Evolutionary conservation across 2,797 vertebrate genomes (phyloP).

Genomic region (Halcyon smyrnensis): DNA sequence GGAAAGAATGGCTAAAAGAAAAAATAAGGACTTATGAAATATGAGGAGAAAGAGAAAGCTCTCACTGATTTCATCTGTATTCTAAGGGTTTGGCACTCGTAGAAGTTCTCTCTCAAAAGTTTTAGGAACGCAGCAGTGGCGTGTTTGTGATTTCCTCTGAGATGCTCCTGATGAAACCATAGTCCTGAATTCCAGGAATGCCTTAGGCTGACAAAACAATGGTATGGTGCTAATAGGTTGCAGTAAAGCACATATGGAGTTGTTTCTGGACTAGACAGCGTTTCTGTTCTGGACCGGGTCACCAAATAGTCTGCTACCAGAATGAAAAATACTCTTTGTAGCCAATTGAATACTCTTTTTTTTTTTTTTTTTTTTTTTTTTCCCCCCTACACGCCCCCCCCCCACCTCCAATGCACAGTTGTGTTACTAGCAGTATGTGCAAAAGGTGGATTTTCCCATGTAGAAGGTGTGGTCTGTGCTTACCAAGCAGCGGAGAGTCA

Average conservation of each 20-base stretch:
- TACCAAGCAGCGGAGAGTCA: neutral
- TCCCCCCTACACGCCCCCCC: too few relatives aligned
- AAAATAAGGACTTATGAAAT: neutral
- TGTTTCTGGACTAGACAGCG: neutral
- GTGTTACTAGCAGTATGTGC: neutral
- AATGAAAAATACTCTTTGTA: neutral
- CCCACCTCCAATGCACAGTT: neutral
- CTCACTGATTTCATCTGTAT: neutral
- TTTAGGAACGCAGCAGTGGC: neutral
- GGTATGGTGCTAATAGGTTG: neutral
- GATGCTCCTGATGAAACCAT: neutral
- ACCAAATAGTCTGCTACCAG: neutral
- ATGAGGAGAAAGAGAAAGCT: neutral
- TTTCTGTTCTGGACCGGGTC: neutral
- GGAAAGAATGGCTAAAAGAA: neutral
- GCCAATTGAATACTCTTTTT: neutral
- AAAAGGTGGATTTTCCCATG: neutral
- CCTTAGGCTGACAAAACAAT: neutral
- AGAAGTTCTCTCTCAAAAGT: neutral
- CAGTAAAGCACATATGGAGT: neutral
- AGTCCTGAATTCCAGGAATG: neutral
- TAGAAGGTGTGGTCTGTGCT: neutral
- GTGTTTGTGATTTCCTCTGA: neutral
- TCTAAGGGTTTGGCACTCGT: neutral
- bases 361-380: neutral